phyloP scores from a whole-genome alignment of 2,797 vertebrate species.

The Falco concolor region DNA sequence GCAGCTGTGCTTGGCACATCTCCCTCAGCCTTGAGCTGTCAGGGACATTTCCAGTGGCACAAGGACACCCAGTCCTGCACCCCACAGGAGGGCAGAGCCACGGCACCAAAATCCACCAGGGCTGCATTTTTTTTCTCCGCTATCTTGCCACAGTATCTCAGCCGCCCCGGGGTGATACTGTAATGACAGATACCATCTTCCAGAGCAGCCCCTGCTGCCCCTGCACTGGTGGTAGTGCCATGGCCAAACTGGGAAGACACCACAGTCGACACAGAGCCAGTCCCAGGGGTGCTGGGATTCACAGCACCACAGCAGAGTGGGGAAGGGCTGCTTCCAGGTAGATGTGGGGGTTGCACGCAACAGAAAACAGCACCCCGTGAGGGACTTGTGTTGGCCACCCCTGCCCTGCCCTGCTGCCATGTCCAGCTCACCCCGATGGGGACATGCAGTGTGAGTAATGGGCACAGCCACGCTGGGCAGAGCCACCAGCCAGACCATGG shows the following conservation, averaged over 20 bases:
- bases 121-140: neutral
- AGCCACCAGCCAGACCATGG: neutral
- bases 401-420: neutral
- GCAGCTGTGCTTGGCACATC: fast-evolving
- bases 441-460: neutral
- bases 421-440: neutral
- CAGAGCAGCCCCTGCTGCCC: neutral
- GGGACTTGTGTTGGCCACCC: neutral
- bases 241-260: neutral
- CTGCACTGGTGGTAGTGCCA: fast-evolving
- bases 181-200: fast-evolving
- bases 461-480: neutral
- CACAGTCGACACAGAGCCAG: fast-evolving
- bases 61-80: neutral
- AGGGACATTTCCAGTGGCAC: neutral
- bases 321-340: neutral
- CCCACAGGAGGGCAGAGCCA: neutral
- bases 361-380: fast-evolving
- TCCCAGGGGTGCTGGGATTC: no score
- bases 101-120: neutral
- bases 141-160: neutral
- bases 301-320: fast-evolving
- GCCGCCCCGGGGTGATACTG: fast-evolving
- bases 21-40: neutral
- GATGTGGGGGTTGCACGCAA: neutral